Evolutionary conservation across 2,888 invertebrate genomes (phyloP).

Genomic region (Tetramorium bicarinatum): DNA sequence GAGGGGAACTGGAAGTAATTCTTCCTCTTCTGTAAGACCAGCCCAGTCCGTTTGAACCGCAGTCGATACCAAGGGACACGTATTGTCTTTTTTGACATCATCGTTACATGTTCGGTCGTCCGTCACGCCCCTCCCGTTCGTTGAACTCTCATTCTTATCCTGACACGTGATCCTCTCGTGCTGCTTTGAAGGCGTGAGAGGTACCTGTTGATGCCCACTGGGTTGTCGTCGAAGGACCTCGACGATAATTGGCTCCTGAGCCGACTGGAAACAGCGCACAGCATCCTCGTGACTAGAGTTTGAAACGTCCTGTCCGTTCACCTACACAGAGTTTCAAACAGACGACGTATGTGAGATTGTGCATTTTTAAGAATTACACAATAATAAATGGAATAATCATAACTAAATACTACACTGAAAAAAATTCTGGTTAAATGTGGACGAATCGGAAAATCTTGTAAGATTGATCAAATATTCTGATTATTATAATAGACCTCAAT

Average conservation of each 20-base stretch:
- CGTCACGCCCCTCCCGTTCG: constrained; percentile 28
- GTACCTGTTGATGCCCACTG: constrained; percentile 61
- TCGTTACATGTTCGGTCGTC: constrained; percentile 36
- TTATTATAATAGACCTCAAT: too few relatives aligned
- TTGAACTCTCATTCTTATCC: constrained; percentile 67
- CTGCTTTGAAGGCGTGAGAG: constrained; percentile 54
- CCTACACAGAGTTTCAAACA: constrained; percentile 81
- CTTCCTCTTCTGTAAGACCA: constrained; percentile 83
- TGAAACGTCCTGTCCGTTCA: constrained; percentile 89
- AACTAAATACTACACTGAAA: background rate
- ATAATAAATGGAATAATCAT: background rate
- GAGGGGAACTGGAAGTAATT: constrained; percentile 77
- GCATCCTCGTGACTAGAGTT: constrained; percentile 89
- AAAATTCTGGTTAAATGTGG: too few relatives aligned
- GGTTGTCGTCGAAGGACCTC: constrained; percentile 88
- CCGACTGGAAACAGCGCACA: constrained; percentile 88
- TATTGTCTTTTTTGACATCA: constrained; percentile 58
- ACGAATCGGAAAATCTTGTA: too few relatives aligned
- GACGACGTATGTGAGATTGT: background rate
- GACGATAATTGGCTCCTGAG: constrained; percentile 89
- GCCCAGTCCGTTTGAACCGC: constrained; percentile 88
- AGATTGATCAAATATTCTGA: too few relatives aligned
- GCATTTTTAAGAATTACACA: background rate
- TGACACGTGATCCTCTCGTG: constrained; percentile 54
- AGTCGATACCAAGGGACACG: constrained; percentile 83